Base-by-base conservation (phyloP, 2,113 vertebrate genomes). In the Poeciliopsis turrubarensis region DNA sequence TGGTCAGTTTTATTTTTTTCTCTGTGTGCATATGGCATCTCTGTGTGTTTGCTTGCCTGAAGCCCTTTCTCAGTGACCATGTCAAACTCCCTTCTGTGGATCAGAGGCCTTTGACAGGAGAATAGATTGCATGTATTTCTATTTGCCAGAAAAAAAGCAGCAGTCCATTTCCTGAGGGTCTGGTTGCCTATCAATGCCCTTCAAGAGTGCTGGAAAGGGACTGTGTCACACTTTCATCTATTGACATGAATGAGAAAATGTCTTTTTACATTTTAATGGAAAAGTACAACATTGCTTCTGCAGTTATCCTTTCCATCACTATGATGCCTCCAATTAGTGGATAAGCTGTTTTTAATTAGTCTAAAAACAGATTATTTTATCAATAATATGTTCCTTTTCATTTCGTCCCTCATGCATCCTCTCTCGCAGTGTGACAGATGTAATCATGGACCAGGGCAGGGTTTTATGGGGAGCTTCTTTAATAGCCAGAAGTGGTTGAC, bases 101-200 rank as follows among this genome's bases (percentile, higher is more conserved):
- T 89, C 84, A 77, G 11, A 72, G 82, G 64, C 82, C 83, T 89
- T 80, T 91, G 89, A 93, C 92, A 92, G 87, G 66, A 85, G 81
- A 90, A 92, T 83, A 90, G 87, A 93, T 93, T 89, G 85, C 77
- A 90, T 87, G 86, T 90, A 86, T 92, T 92, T 92, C 85, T 85
- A 80, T 85, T 88, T 87, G 77, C 68, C 74, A 77, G 70, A 76
- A 84, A 83, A 37, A 84, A 88, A 86, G 77, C 80, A 67, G 76
- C 86, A 80, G 82, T 84, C 71, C 65, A n/a, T 68, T 73, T 82
- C 88, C 84, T 26, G 41, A 83, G 83, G 91, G 80, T 80, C 79
- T 65, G 71, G 75, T 84, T 81, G 79, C 82, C 76, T 78, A 80
- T 88, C 84, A 86, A 70, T 57, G 82, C 78, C 86, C 86, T 89